These are phyloP conservation scores for Stenurella melanura DNA, from an alignment of 2,888 invertebrate species.

Conservation along the genomic window DNA sequence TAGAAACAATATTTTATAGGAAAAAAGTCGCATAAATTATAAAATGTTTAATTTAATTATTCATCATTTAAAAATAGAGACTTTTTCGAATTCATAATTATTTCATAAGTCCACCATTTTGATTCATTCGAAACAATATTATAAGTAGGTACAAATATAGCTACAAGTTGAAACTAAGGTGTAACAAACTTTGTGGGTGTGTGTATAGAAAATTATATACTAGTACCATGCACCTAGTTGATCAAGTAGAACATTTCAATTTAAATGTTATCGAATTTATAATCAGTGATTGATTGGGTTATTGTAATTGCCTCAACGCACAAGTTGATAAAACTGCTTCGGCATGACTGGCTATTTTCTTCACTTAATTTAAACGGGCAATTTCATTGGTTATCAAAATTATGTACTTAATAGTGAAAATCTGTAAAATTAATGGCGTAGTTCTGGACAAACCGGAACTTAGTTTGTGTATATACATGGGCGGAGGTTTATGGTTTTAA, in stretches of 20 bases:
- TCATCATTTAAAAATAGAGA: background rate
- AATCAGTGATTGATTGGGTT: slow-evolving; percentile 58
- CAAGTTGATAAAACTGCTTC: slow-evolving; percentile 64
- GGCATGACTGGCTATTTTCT: slow-evolving; percentile 67
- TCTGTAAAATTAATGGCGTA: slow-evolving; percentile 53
- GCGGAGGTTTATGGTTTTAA: background rate
- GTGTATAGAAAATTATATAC: slow-evolving; percentile 65
- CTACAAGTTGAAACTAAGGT: slow-evolving; percentile 43
- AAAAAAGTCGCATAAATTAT: background rate
- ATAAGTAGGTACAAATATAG: slow-evolving; percentile 13
- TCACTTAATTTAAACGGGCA: slow-evolving; percentile 65
- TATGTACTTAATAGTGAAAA: slow-evolving; percentile 48
- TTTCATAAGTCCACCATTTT: slow-evolving; percentile 39
- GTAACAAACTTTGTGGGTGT: slow-evolving; percentile 62
- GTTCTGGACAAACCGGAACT: background rate
- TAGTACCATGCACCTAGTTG: slow-evolving; percentile 60
- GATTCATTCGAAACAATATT: slow-evolving; percentile 20
- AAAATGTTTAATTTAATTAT: slow-evolving; percentile 8
- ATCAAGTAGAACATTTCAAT: slow-evolving; percentile 55
- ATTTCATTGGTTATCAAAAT: slow-evolving; percentile 62
- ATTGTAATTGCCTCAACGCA: slow-evolving; percentile 62
- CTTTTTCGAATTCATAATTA: slow-evolving; percentile 17
- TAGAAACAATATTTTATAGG: background rate
- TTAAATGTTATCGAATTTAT: slow-evolving; percentile 49
- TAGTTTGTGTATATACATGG: background rate